These are phyloP conservation scores for Acrobasis repandana DNA, from an alignment of 2,888 invertebrate genomes.

Conservation along the genomic window DNA sequence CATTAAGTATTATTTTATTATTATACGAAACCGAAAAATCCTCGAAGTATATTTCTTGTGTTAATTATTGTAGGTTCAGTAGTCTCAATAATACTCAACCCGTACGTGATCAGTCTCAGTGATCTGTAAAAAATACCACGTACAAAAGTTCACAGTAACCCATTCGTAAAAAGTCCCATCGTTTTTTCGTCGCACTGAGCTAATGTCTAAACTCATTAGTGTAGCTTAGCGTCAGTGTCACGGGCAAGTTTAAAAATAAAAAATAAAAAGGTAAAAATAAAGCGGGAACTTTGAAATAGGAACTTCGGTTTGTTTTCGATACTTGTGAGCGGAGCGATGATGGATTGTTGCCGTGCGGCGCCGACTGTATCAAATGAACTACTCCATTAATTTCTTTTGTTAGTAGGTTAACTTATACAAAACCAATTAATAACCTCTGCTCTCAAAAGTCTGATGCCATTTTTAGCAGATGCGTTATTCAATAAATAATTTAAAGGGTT, in stretches of 20 bases:
- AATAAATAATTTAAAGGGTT: no score
- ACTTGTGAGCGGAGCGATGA: conserved; percentile 54
- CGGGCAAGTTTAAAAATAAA: conserved; percentile 76
- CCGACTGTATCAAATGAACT: conserved; percentile 40
- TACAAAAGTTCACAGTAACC: conserved; percentile 44
- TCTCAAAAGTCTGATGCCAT: not conserved
- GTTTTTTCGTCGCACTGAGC: conserved; percentile 63
- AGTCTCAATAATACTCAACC: conserved; percentile 4
- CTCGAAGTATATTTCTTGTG: not conserved
- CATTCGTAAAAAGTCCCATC: conserved; percentile 65
- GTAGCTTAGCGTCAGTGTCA: conserved; percentile 78
- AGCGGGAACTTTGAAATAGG: conserved; percentile 69
- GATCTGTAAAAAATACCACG: conserved; percentile 42
- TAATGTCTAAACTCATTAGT: conserved; percentile 81
- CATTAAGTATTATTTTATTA: no score
- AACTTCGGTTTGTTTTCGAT: conserved; percentile 64
- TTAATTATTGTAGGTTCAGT: conserved; percentile 9
- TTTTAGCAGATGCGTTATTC: no score
- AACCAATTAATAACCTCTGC: conserved; percentile 21
- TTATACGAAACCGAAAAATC: no score
- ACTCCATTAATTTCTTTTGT: conserved; percentile 34
- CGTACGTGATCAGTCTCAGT: conserved; percentile 9
- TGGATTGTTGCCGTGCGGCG: conserved; percentile 57
- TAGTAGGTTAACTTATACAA: conserved; percentile 31
- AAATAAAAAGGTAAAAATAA: conserved; percentile 49